Conservation (phyloP, 2,888 invertebrate species). For the Agrilus mali region DNA sequence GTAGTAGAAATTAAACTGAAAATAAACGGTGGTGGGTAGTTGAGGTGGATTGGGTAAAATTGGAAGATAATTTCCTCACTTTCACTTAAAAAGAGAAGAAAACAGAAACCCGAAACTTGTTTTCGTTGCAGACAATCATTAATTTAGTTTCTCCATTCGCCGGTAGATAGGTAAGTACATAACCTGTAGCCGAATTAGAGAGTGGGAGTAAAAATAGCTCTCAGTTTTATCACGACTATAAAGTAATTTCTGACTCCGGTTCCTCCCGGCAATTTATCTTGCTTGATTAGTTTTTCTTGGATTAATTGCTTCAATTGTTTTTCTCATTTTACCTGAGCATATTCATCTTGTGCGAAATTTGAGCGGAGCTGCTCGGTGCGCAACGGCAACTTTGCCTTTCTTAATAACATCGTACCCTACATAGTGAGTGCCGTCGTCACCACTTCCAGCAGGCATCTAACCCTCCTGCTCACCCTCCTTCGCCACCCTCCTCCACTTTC, state of each 20-base stretch:
- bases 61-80: too few relatives aligned
- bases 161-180: too few relatives aligned
- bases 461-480: too few relatives aligned
- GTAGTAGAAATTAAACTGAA: too few relatives aligned
- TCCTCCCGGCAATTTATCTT: constrained; percentile 34
- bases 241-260: constrained; percentile 33
- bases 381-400: constrained; percentile 20
- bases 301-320: constrained; percentile 39
- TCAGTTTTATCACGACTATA: constrained; percentile 36
- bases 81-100: too few relatives aligned
- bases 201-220: constrained; percentile 31
- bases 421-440: constrained; percentile 1
- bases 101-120: too few relatives aligned
- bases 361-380: constrained; percentile 26
- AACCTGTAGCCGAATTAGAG: too few relatives aligned
- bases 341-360: constrained; percentile 32
- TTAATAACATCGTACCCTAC: constrained; percentile 2
- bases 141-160: too few relatives aligned
- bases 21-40: too few relatives aligned
- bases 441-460: neutral
- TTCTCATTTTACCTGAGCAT: constrained; percentile 34
- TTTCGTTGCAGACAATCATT: too few relatives aligned
- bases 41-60: too few relatives aligned
- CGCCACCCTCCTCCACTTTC: too few relatives aligned
- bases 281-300: constrained; percentile 39